Evolutionary conservation across 2,888 invertebrate species (phyloP), one percentile per base, ranked within the genome.

Genomic region (Ferrisia virgata): DNA sequence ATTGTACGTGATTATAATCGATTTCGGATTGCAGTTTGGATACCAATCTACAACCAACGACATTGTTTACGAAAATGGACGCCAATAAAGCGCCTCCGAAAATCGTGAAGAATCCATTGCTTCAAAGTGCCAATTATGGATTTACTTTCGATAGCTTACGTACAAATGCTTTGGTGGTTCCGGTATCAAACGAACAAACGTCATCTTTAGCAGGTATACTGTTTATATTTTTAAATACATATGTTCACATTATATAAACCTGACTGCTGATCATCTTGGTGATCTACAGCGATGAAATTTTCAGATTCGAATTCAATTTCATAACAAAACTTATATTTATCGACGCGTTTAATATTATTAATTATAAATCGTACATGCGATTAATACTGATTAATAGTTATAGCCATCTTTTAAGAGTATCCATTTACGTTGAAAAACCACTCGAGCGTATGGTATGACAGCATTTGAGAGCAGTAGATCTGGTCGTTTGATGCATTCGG

Each of bases 51-150:
- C 8, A 3, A 28, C 3, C 11, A 2, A 31, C 64, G 64, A 18
- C 13, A n/a, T n/a, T n/a, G n/a, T 13, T 4, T 15, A 2, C 6
- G 3, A 64, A 25, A 0, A 83, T 84, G 84, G 84, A 84, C 25
- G 64, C 43, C 22, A 31, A 78, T n/a, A 84, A 22, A 11, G 25
- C 40, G 15, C 64, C 79, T 64, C 69, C 79, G n/a, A 76, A 76
- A 36, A 36, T 76, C 28, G 69, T 84, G 9, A 84, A 84, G 33
- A 84, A 84, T 84, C 39, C 84, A 22, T 64, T 84, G 18, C 69
- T 84, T 1, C 84, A 79, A 15, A 69, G 18, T 18, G 79, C 84
- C 8, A 69, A 36, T 13, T 79, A 84, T 36, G 84, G 84, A 78
- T 84, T 84, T 58, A 36, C 53, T 18, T 79, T 84, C 4, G 83